Conservation (phyloP, 2,888 invertebrate genomes). For the Eumacrocentrus americanus region DNA sequence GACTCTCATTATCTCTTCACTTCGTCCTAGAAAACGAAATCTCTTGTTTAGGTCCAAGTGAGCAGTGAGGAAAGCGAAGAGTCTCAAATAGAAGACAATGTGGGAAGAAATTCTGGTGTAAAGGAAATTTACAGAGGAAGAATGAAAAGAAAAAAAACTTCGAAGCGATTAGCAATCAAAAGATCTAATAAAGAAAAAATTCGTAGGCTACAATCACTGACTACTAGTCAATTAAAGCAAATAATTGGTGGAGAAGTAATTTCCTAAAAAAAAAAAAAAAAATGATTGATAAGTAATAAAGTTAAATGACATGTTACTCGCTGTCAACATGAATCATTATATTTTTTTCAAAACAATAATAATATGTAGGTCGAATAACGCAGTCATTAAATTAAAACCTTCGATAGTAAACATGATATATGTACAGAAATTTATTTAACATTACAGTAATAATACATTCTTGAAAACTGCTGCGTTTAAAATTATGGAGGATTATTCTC, state of each 20-base stretch:
- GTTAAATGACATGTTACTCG: neutral
- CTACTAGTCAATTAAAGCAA: slow-evolving; percentile 49
- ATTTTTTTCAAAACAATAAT: neutral
- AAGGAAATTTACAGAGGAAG: slow-evolving; percentile 1
- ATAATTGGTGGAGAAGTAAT: slow-evolving; percentile 45
- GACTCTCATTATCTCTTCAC: slow-evolving; percentile 6
- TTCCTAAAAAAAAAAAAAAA: neutral
- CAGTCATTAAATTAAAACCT: slow-evolving; percentile 12
- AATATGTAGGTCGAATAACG: no score
- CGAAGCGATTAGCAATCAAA: slow-evolving; percentile 39
- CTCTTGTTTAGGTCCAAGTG: slow-evolving; percentile 48
- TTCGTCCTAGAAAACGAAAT: slow-evolving; percentile 27
- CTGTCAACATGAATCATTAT: neutral
- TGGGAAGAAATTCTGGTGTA: slow-evolving; percentile 22
- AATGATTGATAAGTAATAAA: neutral
- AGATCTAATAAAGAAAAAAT: slow-evolving; percentile 35
- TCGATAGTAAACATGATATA: slow-evolving; percentile 12
- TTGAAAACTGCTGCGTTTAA: neutral
- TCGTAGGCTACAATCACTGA: slow-evolving; percentile 37
- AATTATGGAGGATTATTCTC: slow-evolving; percentile 1
- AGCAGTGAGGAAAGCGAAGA: slow-evolving; percentile 56
- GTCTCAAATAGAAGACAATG: slow-evolving; percentile 47
- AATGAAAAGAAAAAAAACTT: slow-evolving; percentile 33
- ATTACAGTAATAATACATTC: slow-evolving; percentile 8
- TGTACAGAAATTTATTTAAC: slow-evolving; percentile 14